phyloP scores from a whole-genome alignment of 2,797 vertebrate genomes.

The Nasua narica region DNA sequence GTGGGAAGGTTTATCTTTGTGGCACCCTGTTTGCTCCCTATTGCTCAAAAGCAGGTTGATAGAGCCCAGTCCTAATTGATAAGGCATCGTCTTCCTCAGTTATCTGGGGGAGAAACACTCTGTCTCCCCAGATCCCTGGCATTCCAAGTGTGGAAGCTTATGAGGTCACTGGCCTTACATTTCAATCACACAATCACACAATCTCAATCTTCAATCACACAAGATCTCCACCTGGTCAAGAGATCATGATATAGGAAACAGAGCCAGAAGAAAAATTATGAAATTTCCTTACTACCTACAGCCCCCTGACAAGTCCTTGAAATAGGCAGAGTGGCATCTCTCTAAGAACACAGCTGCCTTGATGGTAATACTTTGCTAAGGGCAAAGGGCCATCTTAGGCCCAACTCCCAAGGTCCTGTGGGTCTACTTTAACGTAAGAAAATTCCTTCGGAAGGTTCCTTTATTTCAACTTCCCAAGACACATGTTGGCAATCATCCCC shows the following conservation, averaged over 20 bases:
- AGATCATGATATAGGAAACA: neutral
- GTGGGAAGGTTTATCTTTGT: neutral
- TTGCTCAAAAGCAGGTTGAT: neutral
- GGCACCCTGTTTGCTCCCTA: neutral
- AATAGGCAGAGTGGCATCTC: neutral
- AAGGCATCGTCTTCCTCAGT: neutral
- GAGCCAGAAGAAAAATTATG: neutral
- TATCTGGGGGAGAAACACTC: neutral
- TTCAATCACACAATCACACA: no score
- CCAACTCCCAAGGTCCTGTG: fast-evolving
- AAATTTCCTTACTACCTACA: neutral
- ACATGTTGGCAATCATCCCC: neutral
- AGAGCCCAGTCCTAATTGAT: neutral
- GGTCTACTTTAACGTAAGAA: neutral
- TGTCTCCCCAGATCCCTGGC: neutral
- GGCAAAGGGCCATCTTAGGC: neutral
- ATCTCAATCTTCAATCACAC: no score
- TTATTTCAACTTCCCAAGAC: neutral
- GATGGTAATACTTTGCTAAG: neutral
- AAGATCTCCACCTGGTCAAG: no score
- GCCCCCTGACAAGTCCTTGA: neutral
- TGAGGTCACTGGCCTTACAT: neutral
- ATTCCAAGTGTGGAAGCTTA: neutral
- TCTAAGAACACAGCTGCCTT: neutral
- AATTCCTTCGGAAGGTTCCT: neutral